phyloP scores from a whole-genome alignment of 2,113 vertebrate species.

The Aptenodytes forsteri region DNA sequence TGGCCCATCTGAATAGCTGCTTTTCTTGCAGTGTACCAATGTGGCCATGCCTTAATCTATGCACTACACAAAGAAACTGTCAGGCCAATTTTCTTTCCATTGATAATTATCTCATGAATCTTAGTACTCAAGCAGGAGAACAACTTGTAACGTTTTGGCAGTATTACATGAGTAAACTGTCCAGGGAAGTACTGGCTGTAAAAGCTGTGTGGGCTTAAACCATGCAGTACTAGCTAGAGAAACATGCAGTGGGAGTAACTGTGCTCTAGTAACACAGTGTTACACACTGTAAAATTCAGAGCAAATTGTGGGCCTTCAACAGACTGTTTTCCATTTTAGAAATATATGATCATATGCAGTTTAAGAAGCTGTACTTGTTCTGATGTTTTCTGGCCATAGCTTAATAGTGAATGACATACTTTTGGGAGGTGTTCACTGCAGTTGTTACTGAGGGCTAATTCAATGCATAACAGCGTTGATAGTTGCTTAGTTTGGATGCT shows the following conservation, averaged over 20 bases:
- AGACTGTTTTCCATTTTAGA: constrained; percentile 10
- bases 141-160: not conserved
- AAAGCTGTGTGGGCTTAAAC: not conserved
- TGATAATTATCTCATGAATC: not conserved
- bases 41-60: not conserved
- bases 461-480: not conserved
- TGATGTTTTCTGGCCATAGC: not conserved
- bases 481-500: not conserved
- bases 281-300: not conserved
- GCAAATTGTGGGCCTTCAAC: not conserved
- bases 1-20: not conserved
- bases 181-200: not conserved
- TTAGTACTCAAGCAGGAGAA: not conserved
- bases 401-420: not conserved
- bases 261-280: constrained; percentile 15
- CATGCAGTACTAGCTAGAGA: not conserved
- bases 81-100: not conserved
- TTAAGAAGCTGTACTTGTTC: not conserved
- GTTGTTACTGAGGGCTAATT: not conserved
- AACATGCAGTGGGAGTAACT: not conserved
- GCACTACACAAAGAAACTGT: not conserved
- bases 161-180: not conserved
- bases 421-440: not conserved
- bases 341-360: not conserved
- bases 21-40: not conserved